phyloP scores from a whole-genome alignment of 2,797 vertebrate species.

The Distichodus sexfasciatus region DNA sequence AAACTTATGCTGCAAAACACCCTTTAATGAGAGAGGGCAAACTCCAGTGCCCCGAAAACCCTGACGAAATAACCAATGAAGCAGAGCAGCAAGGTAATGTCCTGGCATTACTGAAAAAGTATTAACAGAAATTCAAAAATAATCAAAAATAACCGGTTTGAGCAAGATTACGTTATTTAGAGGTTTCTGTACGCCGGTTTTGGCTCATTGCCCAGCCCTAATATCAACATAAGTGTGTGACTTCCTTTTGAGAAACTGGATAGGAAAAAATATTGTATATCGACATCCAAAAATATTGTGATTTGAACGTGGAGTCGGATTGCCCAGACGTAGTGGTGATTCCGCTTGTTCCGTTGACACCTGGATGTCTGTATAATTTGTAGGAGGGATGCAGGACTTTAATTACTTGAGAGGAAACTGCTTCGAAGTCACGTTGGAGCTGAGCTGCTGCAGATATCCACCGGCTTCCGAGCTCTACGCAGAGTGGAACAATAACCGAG shows the following conservation, averaged over 20 bases:
- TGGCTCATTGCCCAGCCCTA: no score
- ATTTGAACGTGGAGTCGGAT: no score
- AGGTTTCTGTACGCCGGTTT: no score
- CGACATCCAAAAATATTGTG: no score
- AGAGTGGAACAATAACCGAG: constrained; percentile 91
- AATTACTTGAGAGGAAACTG: constrained; percentile 92
- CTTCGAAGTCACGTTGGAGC: constrained; percentile 91
- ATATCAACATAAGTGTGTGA: no score
- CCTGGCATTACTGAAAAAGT: no score
- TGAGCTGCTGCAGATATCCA: constrained; percentile 96
- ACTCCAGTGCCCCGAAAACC: constrained; percentile 77
- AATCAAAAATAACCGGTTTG: no score
- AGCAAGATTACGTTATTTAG: no score
- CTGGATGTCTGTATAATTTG: constrained; percentile 15
- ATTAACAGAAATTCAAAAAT: no score
- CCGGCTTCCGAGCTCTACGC: constrained; percentile 72
- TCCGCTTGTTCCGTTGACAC: not conserved
- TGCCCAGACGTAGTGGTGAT: not conserved
- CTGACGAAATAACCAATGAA: constrained; percentile 84
- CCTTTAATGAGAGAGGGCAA: constrained; percentile 86
- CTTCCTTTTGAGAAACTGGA: no score
- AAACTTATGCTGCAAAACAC: constrained; percentile 83
- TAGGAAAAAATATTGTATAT: no score
- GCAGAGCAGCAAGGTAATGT: constrained; percentile 84
- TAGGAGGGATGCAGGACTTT: constrained; percentile 97